A percentile compares a stretch with the other conserved stretches of the same genome.
These are phyloP conservation scores for Kryptolebias ocellatus DNA, from an alignment of 2,797 vertebrate species.

Conservation along the genomic window DNA sequence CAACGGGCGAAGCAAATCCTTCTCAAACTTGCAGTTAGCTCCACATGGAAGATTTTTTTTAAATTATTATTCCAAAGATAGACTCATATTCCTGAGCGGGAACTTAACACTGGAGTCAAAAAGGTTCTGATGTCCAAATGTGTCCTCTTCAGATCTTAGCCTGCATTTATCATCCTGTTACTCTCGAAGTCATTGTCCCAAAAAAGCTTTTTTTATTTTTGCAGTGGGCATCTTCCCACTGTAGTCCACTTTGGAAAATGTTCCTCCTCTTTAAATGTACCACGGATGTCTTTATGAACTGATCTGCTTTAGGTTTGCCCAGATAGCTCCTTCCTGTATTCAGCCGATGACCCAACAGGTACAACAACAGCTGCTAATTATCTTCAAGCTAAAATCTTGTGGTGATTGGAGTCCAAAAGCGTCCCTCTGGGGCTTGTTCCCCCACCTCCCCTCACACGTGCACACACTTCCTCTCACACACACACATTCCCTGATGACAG, in stretches of 20 bases:
- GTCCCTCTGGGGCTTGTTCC: conserved; percentile 46
- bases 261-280: conserved; percentile 21
- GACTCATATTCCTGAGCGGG: conserved; percentile 51
- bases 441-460: conserved; percentile 10
- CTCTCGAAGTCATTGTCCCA: conserved; percentile 41
- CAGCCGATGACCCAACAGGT: conserved; percentile 52
- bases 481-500: conserved; percentile 46
- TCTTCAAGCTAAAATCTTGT: conserved; percentile 56
- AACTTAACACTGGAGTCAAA: conserved; percentile 35
- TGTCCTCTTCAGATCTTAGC: conserved; percentile 53
- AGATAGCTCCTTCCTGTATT: conserved; percentile 27
- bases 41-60: conserved; percentile 44
- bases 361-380: conserved; percentile 39
- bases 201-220: conserved; percentile 60
- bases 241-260: conserved; percentile 33
- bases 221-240: conserved; percentile 68
- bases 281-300: conserved; percentile 27
- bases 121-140: conserved; percentile 46
- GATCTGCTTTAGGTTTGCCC: conserved; percentile 31
- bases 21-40: conserved; percentile 40
- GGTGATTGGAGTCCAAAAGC: conserved; percentile 57
- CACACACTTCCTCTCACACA: conserved; percentile 14
- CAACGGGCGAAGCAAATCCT: conserved; percentile 36
- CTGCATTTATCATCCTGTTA: conserved; percentile 59
- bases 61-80: conserved; percentile 30